These are phyloP conservation scores for Andricus grossulariae DNA, from an alignment of 1,140 invertebrate genomes.

Conservation along the genomic window DNA sequence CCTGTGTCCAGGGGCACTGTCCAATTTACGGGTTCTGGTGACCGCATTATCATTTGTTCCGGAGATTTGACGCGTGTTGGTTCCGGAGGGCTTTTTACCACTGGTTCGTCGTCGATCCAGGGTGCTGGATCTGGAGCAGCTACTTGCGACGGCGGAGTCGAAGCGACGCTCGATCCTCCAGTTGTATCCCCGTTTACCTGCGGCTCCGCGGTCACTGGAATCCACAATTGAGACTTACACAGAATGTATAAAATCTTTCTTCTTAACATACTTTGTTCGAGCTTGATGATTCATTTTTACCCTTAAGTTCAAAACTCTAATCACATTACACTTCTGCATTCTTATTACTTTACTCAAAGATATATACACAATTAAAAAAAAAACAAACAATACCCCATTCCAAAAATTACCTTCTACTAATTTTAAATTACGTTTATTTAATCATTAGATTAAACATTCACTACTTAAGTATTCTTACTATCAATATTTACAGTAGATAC, in stretches of 20 bases:
- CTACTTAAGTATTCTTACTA: too few species aligned
- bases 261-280: conserved; percentile 25
- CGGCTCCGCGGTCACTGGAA: conserved; percentile 73
- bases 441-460: too few species aligned
- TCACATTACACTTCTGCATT: too few species aligned
- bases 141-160: conserved; percentile 65
- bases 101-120: conserved; percentile 80
- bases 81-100: conserved; percentile 92
- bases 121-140: conserved; percentile 59
- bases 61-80: conserved; percentile 94
- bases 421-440: too few species aligned
- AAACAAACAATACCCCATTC: too few species aligned
- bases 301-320: too few species aligned
- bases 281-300: conserved; percentile 13
- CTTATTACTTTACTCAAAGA: too few species aligned
- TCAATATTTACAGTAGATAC: not conserved
- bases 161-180: conserved; percentile 72
- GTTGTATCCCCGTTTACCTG: conserved; percentile 69
- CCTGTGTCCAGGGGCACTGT: conserved; percentile 94
- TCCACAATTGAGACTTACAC: conserved; percentile 54
- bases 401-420: too few species aligned
- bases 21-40: conserved; percentile 95
- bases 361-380: too few species aligned
- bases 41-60: conserved; percentile 93
- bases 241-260: conserved; percentile 35